Conservation (phyloP, 2,797 vertebrate species). For the Hippoglossus hippoglossus region DNA sequence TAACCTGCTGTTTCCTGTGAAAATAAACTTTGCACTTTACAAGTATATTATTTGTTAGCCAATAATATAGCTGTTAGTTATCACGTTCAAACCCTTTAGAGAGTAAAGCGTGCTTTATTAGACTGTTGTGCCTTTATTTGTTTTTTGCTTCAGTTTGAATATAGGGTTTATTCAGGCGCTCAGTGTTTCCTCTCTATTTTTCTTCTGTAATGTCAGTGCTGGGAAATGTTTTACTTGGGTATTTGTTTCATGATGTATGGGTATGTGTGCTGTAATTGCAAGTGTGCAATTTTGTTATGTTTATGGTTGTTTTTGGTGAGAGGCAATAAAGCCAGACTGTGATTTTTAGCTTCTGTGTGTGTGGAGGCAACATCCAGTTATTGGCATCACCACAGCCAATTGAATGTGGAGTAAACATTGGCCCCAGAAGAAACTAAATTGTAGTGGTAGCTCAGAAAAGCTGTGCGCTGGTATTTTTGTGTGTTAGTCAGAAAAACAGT, state of each 20-base stretch:
- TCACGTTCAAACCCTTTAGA: not conserved
- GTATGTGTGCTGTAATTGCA: slow-evolving; percentile 16
- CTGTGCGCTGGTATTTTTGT: slow-evolving; percentile 1
- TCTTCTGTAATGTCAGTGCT: not conserved
- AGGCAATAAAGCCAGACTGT: slow-evolving; percentile 13
- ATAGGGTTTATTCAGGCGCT: not conserved
- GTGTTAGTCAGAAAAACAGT: not conserved
- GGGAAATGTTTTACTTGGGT: slow-evolving; percentile 8
- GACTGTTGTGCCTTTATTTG: not conserved
- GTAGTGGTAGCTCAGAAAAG: slow-evolving; percentile 1
- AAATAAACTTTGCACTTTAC: not conserved
- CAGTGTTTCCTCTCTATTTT: slow-evolving; percentile 1
- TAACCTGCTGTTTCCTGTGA: not conserved
- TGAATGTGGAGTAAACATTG: slow-evolving; percentile 20
- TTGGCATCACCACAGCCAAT: slow-evolving; percentile 6
- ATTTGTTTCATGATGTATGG: slow-evolving; percentile 19
- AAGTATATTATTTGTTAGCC: not conserved
- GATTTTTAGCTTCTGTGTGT: slow-evolving; percentile 7
- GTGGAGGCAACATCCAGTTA: slow-evolving; percentile 8
- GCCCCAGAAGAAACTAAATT: slow-evolving; percentile 11
- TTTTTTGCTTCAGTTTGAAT: not conserved
- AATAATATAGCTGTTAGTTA: not conserved
- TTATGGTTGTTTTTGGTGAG: slow-evolving; percentile 12
- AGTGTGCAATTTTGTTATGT: not conserved
- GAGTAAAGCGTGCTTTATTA: not conserved